These are phyloP conservation scores for Oeneis ivallda DNA, from an alignment of 2,888 invertebrate genomes.

Conservation along the genomic window DNA sequence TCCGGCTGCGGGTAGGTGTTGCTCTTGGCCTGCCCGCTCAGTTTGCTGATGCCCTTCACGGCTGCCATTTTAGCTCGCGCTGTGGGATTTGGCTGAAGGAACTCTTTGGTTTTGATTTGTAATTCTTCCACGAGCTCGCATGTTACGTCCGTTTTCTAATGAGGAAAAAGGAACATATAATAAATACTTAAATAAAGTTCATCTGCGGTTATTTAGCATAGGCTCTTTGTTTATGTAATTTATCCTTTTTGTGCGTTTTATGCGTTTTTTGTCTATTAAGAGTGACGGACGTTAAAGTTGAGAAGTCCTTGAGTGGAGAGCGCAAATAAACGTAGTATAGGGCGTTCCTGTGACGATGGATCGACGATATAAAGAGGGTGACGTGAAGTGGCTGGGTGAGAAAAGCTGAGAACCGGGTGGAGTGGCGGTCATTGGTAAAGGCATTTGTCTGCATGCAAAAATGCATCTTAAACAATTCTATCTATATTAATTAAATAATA, in stretches of 20 bases:
- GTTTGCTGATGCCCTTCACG: slow-evolving; percentile 96
- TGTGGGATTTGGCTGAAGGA: slow-evolving; percentile 99
- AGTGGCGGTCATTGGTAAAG: too few relatives aligned
- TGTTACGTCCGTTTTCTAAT: slow-evolving; percentile 98
- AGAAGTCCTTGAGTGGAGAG: too few relatives aligned
- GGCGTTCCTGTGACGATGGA: neutral
- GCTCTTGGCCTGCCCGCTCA: slow-evolving; percentile 97
- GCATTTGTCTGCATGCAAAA: too few relatives aligned
- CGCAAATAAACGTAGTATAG: too few relatives aligned
- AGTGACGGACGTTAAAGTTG: too few relatives aligned
- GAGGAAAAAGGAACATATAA: slow-evolving; percentile 34
- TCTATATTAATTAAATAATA: too few relatives aligned
- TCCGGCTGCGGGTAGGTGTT: slow-evolving; percentile 99
- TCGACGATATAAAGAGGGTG: neutral
- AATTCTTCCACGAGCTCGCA: slow-evolving; percentile 98
- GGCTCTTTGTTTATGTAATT: neutral
- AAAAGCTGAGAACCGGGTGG: too few relatives aligned
- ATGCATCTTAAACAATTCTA: too few relatives aligned
- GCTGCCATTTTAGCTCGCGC: slow-evolving; percentile 97
- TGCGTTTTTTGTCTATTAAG: too few relatives aligned
- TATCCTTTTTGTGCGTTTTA: neutral
- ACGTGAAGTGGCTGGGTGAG: too few relatives aligned
- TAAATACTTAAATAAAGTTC: too few relatives aligned
- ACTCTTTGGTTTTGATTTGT: slow-evolving; percentile 98
- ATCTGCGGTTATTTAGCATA: neutral